Percentiles rank a stretch among this genome's conserved stretches.
Evolutionary conservation across 2,888 invertebrate species (phyloP).

Genomic region (Noctua janthina): DNA sequence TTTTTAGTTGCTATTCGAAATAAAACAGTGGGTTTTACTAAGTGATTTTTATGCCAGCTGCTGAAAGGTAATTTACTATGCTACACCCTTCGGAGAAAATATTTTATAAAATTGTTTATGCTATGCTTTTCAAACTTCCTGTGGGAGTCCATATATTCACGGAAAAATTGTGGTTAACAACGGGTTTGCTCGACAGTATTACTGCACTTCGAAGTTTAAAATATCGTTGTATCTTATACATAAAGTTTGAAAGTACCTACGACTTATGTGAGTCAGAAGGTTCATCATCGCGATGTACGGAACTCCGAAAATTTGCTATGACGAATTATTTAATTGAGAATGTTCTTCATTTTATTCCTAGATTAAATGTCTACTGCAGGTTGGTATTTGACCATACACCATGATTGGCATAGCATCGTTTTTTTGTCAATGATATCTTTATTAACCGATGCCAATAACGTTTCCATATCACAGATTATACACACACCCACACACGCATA

Average conservation of each 20-base stretch:
- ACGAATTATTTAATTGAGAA: no score
- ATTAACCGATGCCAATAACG: background rate
- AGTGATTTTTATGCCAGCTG: conserved; percentile 8
- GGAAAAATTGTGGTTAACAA: background rate
- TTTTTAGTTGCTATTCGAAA: background rate
- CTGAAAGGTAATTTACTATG: background rate
- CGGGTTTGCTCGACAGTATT: no score
- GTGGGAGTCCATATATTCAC: background rate
- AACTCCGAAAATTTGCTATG: no score
- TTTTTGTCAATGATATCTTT: no score
- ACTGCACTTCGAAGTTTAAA: no score
- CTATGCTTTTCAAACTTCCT: background rate
- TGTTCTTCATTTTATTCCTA: no score
- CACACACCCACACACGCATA: background rate
- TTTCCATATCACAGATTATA: background rate
- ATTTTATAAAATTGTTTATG: background rate
- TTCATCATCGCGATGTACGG: no score
- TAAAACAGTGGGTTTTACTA: conserved; percentile 1
- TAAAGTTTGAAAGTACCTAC: no score
- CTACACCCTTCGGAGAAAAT: background rate
- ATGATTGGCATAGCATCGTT: background rate
- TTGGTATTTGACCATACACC: background rate
- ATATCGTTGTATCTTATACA: no score
- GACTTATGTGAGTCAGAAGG: no score
- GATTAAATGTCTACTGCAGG: background rate